These are phyloP conservation scores for Ophiodon elongatus DNA, from an alignment of 2,113 vertebrate genomes.

Conservation along the genomic window DNA sequence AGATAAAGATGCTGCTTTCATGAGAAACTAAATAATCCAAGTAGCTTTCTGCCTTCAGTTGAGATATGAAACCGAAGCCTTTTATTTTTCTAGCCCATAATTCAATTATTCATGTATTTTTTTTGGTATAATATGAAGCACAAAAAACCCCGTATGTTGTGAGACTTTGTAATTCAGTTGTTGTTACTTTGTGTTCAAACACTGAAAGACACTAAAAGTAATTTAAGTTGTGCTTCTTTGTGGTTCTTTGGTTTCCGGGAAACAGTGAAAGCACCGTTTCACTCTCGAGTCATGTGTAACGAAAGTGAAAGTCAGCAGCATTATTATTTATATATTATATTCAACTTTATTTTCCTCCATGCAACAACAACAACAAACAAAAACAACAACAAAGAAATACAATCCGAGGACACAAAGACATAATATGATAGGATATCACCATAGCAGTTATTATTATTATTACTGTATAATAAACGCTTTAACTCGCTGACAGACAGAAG, in stretches of 20 bases:
- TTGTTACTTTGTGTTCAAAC: neutral
- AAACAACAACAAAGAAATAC: neutral
- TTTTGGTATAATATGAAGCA: neutral
- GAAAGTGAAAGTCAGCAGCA: slow-evolving; percentile 57
- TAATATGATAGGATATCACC: too few relatives aligned
- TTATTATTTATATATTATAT: too few relatives aligned
- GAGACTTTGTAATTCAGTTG: neutral
- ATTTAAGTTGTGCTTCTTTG: neutral
- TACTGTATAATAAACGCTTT: neutral
- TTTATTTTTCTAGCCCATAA: neutral
- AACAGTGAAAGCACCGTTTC: slow-evolving; percentile 24
- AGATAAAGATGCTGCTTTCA: neutral
- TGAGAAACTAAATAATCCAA: neutral
- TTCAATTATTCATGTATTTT: neutral
- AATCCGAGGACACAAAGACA: too few relatives aligned
- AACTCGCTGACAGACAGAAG: neutral
- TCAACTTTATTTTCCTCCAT: too few relatives aligned
- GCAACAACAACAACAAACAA: too few relatives aligned
- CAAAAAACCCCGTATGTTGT: neutral
- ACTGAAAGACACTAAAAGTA: neutral
- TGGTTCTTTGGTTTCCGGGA: slow-evolving; percentile 2
- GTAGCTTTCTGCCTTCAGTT: neutral
- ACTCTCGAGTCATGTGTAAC: slow-evolving; percentile 17
- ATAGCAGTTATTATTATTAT: too few relatives aligned
- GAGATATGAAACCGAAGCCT: neutral